Percentiles rank a stretch among this genome's conserved stretches.
Conservation (phyloP, 2,888 invertebrate genomes). For the Melieria crassipennis region DNA sequence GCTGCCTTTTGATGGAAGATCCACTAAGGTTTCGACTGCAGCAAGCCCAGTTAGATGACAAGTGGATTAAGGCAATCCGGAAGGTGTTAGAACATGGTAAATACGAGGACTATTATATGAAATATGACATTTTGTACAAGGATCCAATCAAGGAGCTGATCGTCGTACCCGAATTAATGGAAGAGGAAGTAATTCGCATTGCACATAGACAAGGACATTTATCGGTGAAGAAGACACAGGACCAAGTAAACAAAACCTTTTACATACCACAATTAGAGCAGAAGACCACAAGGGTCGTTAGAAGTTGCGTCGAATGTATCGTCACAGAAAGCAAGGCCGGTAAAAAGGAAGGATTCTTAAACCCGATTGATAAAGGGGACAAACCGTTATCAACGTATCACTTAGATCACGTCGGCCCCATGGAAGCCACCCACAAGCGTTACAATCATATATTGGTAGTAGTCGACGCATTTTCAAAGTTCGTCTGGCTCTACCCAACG, state of each 20-base stretch:
- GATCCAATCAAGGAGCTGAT: conserved; percentile 40
- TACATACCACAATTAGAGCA: conserved; percentile 42
- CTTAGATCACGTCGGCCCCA: conserved; percentile 57
- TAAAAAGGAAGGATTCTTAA: conserved; percentile 42
- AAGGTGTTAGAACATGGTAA: conserved; percentile 25
- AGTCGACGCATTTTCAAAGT: conserved; percentile 56
- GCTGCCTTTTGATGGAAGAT: conserved; percentile 33
- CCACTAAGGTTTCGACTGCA: conserved; percentile 31
- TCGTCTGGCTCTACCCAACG: conserved; percentile 55
- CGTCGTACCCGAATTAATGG: conserved; percentile 56
- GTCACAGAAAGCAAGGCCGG: conserved; percentile 42
- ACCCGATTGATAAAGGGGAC: conserved; percentile 34
- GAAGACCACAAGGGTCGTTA: conserved; percentile 27
- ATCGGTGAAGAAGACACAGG: conserved; percentile 48
- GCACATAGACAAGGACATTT: conserved; percentile 60
- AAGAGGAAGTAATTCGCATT: conserved; percentile 53
- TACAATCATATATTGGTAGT: conserved; percentile 57
- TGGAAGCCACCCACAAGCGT: conserved; percentile 50
- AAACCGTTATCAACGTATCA: conserved; percentile 48
- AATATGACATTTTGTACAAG: conserved; percentile 38
- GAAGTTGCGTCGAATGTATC: conserved; percentile 39
- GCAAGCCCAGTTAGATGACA: conserved; percentile 35
- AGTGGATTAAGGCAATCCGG: conserved; percentile 37
- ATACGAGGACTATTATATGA: conserved; percentile 37
- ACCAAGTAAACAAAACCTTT: conserved; percentile 38